Percentiles rank a stretch among this genome's conserved stretches.
Conservation (phyloP, 2,113 vertebrate genomes). For the Gallinago paraguaiae region DNA sequence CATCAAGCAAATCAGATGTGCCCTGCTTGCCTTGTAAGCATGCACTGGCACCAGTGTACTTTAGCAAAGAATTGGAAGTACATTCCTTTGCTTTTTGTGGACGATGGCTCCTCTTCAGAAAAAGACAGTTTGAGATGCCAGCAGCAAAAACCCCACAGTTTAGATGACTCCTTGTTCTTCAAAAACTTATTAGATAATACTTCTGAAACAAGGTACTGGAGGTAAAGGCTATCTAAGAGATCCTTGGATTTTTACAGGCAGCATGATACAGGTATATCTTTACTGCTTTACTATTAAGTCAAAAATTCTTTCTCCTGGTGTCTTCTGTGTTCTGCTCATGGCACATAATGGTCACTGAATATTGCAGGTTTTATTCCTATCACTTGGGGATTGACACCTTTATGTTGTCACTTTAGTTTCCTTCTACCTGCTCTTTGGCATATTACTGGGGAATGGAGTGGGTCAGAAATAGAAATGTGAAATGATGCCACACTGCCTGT, state of each 20-base stretch:
- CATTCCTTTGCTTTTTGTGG: neutral
- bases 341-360: neutral
- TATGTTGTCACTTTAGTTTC: neutral
- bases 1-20: neutral
- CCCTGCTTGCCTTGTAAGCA: neutral
- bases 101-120: neutral
- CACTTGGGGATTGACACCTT: neutral
- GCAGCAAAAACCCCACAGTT: neutral
- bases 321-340: neutral
- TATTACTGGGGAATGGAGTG: neutral
- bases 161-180: neutral
- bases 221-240: neutral
- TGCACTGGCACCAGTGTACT: neutral
- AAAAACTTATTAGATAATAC: neutral
- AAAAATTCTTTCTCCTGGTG: neutral
- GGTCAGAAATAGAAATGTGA: neutral
- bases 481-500: neutral
- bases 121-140: neutral
- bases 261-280: neutral
- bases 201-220: neutral
- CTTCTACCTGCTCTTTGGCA: neutral
- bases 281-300: too few relatives aligned
- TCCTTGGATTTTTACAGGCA: neutral
- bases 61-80: neutral
- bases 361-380: neutral